phyloP scores from a whole-genome alignment of 2,888 invertebrate species.

The Spatulosminthurus flaviceps region DNA sequence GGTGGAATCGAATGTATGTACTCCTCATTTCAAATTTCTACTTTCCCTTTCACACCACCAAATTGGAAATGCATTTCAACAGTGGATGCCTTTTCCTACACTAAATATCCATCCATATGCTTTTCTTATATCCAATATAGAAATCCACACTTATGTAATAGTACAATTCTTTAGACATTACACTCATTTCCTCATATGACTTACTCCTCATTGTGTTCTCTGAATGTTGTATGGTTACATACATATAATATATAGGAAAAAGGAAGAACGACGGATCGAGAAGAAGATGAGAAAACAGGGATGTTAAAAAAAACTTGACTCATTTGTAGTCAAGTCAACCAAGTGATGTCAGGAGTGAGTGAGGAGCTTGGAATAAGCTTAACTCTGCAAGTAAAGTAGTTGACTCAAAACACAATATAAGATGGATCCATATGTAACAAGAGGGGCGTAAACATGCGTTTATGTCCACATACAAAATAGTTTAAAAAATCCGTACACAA shows the following conservation, averaged over 20 bases:
- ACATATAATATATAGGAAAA: neutral
- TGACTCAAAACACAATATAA: too few species aligned
- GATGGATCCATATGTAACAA: too few species aligned
- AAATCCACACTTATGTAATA: too few species aligned
- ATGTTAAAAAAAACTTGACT: neutral
- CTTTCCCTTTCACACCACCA: slow-evolving; percentile 35
- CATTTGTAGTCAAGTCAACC: slow-evolving; percentile 15
- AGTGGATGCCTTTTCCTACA: neutral
- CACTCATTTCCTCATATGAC: too few species aligned
- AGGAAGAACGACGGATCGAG: neutral
- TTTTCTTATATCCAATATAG: neutral
- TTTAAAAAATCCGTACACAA: too few species aligned
- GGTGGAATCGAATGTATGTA: neutral
- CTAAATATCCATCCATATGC: neutral
- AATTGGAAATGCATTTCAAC: slow-evolving; percentile 33
- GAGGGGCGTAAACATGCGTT: too few species aligned
- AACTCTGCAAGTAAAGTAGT: neutral
- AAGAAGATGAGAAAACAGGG: neutral
- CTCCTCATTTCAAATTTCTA: slow-evolving; percentile 37
- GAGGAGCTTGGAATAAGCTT: slow-evolving; percentile 5
- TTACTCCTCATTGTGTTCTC: too few species aligned
- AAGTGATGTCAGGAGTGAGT: neutral
- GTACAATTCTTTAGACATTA: too few species aligned
- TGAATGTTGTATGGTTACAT: too few species aligned
- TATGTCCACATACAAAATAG: too few species aligned